A percentile compares a stretch with the other conserved stretches of the same genome.
These are phyloP conservation scores for Zeugodacus cucurbitae DNA, from an alignment of 1,140 invertebrate genomes.

Conservation along the genomic window DNA sequence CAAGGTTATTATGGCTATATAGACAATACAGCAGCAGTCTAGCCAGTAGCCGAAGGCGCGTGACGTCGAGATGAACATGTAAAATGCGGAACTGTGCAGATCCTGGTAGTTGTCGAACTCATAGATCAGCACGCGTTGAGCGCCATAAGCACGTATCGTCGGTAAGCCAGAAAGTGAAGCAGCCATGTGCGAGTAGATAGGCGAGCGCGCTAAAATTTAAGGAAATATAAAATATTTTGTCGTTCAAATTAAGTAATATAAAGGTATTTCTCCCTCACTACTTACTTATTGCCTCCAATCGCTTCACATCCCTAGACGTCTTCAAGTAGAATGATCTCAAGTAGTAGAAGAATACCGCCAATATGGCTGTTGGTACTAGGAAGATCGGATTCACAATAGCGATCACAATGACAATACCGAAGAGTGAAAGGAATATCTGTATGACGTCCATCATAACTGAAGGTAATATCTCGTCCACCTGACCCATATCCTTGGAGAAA, in stretches of 20 bases:
- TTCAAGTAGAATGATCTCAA: constrained; percentile 83
- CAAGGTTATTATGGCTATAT: constrained; percentile 76
- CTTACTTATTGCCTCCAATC: constrained; percentile 90
- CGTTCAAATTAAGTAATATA: neutral
- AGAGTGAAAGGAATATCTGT: constrained; percentile 78
- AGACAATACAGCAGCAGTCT: constrained; percentile 80
- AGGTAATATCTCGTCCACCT: constrained; percentile 87
- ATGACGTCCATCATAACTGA: constrained; percentile 78
- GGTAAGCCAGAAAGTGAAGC: constrained; percentile 88
- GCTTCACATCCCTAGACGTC: constrained; percentile 86
- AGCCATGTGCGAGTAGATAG: constrained; percentile 88
- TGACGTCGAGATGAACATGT: constrained; percentile 73
- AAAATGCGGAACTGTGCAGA: constrained; percentile 75
- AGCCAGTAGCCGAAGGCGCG: constrained; percentile 81
- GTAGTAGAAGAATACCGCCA: constrained; percentile 80
- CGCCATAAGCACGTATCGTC: constrained; percentile 87
- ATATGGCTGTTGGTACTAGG: constrained; percentile 75
- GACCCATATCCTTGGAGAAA: constrained; percentile 88
- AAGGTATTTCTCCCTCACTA: constrained; percentile 46
- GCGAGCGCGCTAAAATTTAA: constrained; percentile 74
- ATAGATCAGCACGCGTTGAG: constrained; percentile 79
- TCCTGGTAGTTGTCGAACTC: constrained; percentile 86
- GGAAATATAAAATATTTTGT: neutral
- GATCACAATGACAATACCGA: constrained; percentile 84
- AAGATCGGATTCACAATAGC: constrained; percentile 81